Evolutionary conservation across 2,113 vertebrate genomes (phyloP), one percentile per base, ranked within the genome.

Genomic region (Capreolus pygargus): DNA sequence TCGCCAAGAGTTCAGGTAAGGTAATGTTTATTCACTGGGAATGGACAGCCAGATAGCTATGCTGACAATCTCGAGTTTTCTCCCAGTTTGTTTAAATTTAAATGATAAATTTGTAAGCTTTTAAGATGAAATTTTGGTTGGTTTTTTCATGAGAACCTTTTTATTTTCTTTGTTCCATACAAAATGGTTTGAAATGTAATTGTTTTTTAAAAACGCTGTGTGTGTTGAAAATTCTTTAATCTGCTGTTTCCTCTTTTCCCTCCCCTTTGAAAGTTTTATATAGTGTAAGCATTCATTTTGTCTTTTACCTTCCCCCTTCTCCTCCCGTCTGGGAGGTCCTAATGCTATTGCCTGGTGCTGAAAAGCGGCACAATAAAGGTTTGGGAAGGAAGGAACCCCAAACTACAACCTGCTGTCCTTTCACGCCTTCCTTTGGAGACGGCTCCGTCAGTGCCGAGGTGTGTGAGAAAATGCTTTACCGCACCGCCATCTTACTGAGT

Each of bases 1-100:
- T 98, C 99, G 98, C 98, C 99, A 98, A 99, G 99, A 99, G 98
- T 98, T 97, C 99, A 99, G 99, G 99, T 99, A 99, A 99, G 99
- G 99, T 99, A 98, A 99, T 97, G 98, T 99, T 99, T 99, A 98
- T 99, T 99, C 99, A 96, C 94, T 98, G 99, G 98, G 99, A 99
- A 99, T 99, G 99, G 98, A 97, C 98, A 99, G 99, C 98, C 89
- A 2, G 98, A 98, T 97, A 98, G 57, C 98, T 98, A 17, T 58
- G 43, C 93, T 98, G 95, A 98, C 98, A 98, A 67, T 94, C 97
- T 82, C 98, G 58, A 98, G 43, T 98, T 97, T 96, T 96, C 96
- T 94, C 61, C 85, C 97, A 64, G 0, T 96, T 97, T 98, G 97
- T 97, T 98, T 98, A 98, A 98, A 97, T 98, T 98, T 95, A 96